A percentile compares a stretch with the other conserved stretches of the same genome.
phyloP scores from a whole-genome alignment of 2,888 invertebrate species.

The Lucinisca nassula region DNA sequence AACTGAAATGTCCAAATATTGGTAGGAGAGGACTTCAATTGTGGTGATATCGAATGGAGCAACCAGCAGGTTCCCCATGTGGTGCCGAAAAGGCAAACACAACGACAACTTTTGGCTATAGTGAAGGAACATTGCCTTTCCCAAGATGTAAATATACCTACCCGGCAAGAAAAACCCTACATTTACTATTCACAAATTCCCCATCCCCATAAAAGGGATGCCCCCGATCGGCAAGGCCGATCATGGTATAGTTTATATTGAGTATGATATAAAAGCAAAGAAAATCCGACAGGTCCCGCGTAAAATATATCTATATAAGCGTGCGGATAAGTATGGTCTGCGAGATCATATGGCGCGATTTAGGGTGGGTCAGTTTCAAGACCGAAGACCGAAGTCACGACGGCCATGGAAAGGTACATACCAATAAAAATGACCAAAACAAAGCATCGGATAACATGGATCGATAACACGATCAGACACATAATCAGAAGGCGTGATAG shows the following conservation, averaged over 20 bases:
- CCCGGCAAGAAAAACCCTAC: constrained; percentile 4
- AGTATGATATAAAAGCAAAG: constrained; percentile 14
- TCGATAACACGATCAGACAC: too few species aligned
- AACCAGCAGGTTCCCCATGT: too few species aligned
- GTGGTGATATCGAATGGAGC: constrained; percentile 13
- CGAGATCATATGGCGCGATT: neutral
- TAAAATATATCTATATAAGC: neutral
- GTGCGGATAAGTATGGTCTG: too few species aligned
- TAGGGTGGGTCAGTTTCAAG: constrained; percentile 10
- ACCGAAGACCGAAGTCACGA: neutral
- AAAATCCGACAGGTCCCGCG: neutral
- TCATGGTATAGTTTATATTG: neutral
- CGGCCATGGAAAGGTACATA: neutral
- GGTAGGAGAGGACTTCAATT: constrained; percentile 18
- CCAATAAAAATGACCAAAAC: too few species aligned
- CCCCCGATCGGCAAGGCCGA: constrained; percentile 5
- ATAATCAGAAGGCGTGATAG: too few species aligned
- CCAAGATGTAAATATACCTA: constrained; percentile 3
- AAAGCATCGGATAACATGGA: too few species aligned
- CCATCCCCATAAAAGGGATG: constrained; percentile 6
- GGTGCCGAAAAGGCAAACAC: too few species aligned
- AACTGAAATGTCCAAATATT: constrained; percentile 5
- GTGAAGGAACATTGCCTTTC: neutral
- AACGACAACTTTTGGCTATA: constrained; percentile 8
- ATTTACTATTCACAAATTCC: constrained; percentile 6